phyloP scores from a whole-genome alignment of 2,113 vertebrate species.

The Pangasianodon hypophthalmus region DNA sequence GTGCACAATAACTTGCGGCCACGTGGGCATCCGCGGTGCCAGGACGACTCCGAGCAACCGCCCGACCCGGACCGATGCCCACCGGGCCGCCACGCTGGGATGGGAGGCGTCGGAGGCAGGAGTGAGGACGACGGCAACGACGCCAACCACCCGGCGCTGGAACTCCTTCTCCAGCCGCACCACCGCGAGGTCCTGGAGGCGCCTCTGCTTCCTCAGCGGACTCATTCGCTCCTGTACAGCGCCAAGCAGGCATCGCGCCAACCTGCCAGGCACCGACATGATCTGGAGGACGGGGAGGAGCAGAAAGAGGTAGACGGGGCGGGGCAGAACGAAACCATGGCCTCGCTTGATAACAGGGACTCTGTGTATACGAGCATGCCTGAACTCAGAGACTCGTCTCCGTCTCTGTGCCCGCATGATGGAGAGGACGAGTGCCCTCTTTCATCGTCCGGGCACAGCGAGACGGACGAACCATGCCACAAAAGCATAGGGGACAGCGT shows the following conservation, averaged over 20 bases:
- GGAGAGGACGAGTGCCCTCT: constrained; percentile 79
- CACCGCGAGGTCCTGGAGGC: constrained; percentile 88
- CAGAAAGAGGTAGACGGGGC: constrained; percentile 52
- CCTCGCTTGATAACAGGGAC: constrained; percentile 93
- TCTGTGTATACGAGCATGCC: constrained; percentile 99
- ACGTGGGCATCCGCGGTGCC: constrained; percentile 77
- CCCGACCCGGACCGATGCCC: constrained; percentile 67
- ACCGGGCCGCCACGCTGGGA: constrained; percentile 55
- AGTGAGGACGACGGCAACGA: constrained; percentile 89
- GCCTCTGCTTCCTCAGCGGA: constrained; percentile 94
- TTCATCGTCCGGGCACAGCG: constrained; percentile 84
- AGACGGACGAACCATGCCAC: constrained; percentile 88
- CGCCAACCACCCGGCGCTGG: constrained; percentile 82
- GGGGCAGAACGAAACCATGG: constrained; percentile 77
- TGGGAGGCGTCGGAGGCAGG: constrained; percentile 75
- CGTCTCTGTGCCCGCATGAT: constrained; percentile 77
- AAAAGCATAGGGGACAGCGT: constrained; percentile 95
- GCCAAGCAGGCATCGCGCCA: constrained; percentile 75
- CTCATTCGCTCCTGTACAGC: constrained; percentile 97
- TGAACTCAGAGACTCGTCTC: constrained; percentile 94
- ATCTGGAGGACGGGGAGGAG: constrained; percentile 71
- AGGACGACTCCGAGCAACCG: constrained; percentile 74
- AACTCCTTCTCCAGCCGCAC: constrained; percentile 82
- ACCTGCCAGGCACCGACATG: constrained; percentile 61
- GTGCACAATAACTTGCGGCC: constrained; percentile 97